Evolutionary conservation across 1,140 invertebrate species (phyloP).

Genomic region (Forficula auricularia): DNA sequence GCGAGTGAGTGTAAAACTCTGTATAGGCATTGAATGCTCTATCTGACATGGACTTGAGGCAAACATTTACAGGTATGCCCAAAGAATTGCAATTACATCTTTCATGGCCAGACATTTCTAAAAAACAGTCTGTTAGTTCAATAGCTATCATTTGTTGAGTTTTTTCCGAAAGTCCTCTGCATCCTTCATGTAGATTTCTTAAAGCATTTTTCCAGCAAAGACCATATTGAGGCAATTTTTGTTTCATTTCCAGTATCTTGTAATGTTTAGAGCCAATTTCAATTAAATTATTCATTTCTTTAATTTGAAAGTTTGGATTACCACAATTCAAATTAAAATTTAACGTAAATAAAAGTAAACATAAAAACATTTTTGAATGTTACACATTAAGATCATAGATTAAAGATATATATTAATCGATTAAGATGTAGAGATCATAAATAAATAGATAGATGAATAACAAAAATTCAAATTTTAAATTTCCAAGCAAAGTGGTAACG

Average conservation of each 20-base stretch:
- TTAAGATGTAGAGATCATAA: too few species aligned
- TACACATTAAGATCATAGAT: too few species aligned
- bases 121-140: constrained; percentile 46
- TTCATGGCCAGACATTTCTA: constrained; percentile 36
- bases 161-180: constrained; percentile 37
- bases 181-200: constrained; percentile 31
- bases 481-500: too few species aligned
- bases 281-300: neutral
- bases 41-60: constrained; percentile 37
- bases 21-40: constrained; percentile 39
- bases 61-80: constrained; percentile 22
- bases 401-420: too few species aligned
- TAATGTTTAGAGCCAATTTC: constrained; percentile 3
- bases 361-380: too few species aligned
- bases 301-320: too few species aligned
- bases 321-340: too few species aligned
- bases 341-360: too few species aligned
- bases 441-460: too few species aligned
- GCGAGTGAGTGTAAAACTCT: constrained; percentile 49
- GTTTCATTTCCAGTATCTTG: neutral
- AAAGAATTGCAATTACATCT: constrained; percentile 31
- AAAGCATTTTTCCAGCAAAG: constrained; percentile 42
- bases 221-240: constrained; percentile 33
- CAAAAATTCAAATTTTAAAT: too few species aligned
- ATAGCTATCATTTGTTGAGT: constrained; percentile 40